These are phyloP conservation scores for Aleiodes leptofemur DNA, from an alignment of 2,888 invertebrate species.

Conservation along the genomic window DNA sequence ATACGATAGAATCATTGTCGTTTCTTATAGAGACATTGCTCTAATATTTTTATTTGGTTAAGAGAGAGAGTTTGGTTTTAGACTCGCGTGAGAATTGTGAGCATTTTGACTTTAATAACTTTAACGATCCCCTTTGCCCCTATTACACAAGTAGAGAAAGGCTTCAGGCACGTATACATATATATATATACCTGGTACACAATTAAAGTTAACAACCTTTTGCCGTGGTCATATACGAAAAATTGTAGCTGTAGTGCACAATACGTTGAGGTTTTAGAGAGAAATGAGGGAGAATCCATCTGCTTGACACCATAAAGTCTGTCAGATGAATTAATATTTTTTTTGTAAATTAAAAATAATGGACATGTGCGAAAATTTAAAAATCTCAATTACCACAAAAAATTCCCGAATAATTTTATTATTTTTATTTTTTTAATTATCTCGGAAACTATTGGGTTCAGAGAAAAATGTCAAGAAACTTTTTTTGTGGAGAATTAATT, in stretches of 20 bases:
- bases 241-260: conserved; percentile 1
- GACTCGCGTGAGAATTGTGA: conserved; percentile 54
- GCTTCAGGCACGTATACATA: conserved; percentile 48
- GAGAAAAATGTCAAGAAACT: no score
- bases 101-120: conserved; percentile 57
- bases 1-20: background rate
- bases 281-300: conserved; percentile 5
- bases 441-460: no score
- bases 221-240: conserved; percentile 33
- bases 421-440: no score
- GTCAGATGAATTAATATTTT: background rate
- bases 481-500: no score
- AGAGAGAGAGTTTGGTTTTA: background rate
- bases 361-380: no score
- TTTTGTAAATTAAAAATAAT: no score
- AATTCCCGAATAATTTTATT: no score
- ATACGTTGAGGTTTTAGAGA: background rate
- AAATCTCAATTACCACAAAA: no score
- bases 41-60: conserved; percentile 37
- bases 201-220: conserved; percentile 61
- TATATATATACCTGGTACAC: conserved; percentile 34
- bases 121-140: conserved; percentile 52
- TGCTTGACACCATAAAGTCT: background rate
- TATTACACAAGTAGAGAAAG: conserved; percentile 52
- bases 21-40: conserved; percentile 26